Evolutionary conservation across 2,113 vertebrate species (phyloP).

Genomic region (Notarius lentiginosus): DNA sequence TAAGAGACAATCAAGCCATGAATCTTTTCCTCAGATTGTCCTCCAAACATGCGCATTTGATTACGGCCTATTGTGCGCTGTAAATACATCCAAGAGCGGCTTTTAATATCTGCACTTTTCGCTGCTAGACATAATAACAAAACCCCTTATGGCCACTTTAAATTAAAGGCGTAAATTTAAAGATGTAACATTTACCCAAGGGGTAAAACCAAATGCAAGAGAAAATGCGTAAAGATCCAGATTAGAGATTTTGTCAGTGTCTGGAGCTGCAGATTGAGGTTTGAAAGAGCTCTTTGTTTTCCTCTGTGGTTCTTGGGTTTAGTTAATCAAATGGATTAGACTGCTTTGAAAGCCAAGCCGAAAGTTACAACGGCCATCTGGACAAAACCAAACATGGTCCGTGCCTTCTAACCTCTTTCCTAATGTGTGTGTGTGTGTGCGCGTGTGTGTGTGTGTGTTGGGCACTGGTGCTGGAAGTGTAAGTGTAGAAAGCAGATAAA

Average conservation of each 20-base stretch:
- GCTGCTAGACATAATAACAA: not conserved
- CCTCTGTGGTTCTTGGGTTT: constrained; percentile 64
- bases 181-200: not conserved
- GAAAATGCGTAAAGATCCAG: constrained; percentile 64
- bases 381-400: constrained; percentile 67
- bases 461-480: not conserved
- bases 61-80: not conserved
- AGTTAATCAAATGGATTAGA: constrained; percentile 77
- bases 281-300: constrained; percentile 76
- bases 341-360: constrained; percentile 64
- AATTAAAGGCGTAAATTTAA: not conserved
- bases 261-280: constrained; percentile 61
- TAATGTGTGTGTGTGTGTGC: constrained; percentile 46
- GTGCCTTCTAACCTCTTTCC: constrained; percentile 54
- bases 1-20: not conserved
- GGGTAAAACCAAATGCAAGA: constrained; percentile 13
- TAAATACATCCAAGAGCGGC: not conserved
- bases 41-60: constrained; percentile 6
- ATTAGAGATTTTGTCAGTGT: constrained; percentile 67
- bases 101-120: too few relatives aligned
- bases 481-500: constrained; percentile 5
- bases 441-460: not conserved
- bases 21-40: constrained; percentile 25
- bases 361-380: constrained; percentile 60
- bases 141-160: not conserved